Percentiles rank a stretch among this genome's conserved stretches.
Evolutionary conservation across 2,113 vertebrate genomes (phyloP).

Genomic region (Mustelus asterias): DNA sequence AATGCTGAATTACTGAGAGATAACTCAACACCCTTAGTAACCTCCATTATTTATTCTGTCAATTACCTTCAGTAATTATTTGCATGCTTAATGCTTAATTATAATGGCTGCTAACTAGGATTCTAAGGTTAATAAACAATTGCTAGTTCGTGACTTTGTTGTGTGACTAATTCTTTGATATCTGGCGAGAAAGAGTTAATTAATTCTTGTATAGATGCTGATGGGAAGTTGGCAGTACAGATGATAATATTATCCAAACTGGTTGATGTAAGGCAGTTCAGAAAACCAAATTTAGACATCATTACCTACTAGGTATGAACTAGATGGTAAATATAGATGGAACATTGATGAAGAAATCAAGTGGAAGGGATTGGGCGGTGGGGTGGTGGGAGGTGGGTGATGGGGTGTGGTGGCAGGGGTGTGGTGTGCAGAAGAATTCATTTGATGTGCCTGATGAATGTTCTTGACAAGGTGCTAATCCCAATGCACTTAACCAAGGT

Average conservation of each 20-base stretch:
- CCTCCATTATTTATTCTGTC: constrained; percentile 1
- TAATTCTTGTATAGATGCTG: neutral
- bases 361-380: neutral
- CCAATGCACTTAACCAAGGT: neutral
- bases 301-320: neutral
- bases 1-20: neutral
- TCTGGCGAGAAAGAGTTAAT: neutral
- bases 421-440: neutral
- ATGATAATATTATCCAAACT: neutral
- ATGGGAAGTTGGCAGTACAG: neutral
- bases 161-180: neutral
- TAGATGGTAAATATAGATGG: neutral
- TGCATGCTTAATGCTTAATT: constrained; percentile 3
- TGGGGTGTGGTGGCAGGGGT: no score
- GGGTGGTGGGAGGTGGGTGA: neutral
- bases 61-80: neutral
- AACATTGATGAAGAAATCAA: neutral
- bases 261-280: neutral
- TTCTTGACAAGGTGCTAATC: neutral
- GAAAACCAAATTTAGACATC: neutral
- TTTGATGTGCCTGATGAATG: neutral
- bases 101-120: neutral
- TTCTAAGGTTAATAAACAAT: neutral
- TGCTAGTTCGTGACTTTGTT: neutral
- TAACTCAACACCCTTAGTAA: neutral